Evolutionary conservation across 2,113 vertebrate genomes (phyloP).

Genomic region (Dryoscopus gambensis): DNA sequence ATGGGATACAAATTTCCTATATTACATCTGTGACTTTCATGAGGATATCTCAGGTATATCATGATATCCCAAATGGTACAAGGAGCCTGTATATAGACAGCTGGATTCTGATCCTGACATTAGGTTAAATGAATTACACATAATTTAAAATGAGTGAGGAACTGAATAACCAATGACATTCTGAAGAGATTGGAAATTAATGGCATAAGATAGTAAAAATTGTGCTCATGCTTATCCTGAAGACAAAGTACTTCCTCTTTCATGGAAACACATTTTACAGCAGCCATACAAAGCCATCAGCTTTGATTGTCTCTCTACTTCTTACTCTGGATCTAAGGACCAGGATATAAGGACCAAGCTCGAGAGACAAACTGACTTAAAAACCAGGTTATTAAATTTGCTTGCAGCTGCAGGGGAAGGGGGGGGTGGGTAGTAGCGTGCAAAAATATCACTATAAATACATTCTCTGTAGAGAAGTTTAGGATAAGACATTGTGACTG

Average conservation of each 20-base stretch:
- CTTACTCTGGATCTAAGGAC: background rate
- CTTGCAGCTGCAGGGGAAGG: too few species aligned
- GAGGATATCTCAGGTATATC: background rate
- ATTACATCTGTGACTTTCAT: rapidly evolving
- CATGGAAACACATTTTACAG: background rate
- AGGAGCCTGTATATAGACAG: background rate
- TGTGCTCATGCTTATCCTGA: background rate
- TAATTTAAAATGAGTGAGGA: background rate
- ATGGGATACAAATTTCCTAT: background rate
- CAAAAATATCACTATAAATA: background rate
- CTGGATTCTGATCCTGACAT: background rate
- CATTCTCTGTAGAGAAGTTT: background rate
- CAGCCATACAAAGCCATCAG: background rate
- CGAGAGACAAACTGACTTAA: background rate
- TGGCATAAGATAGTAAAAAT: background rate
- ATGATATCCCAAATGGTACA: background rate
- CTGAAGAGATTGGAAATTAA: background rate
- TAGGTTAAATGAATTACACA: background rate
- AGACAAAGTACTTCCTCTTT: background rate
- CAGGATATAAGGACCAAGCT: background rate
- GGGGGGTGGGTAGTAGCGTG: too few species aligned
- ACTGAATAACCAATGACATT: background rate
- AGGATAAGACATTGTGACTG: background rate
- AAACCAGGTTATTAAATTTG: background rate
- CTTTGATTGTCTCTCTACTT: background rate